Percentiles rank a stretch among this genome's conserved stretches.
phyloP scores from a whole-genome alignment of 2,113 vertebrate genomes.

The Pterocles burchelli region DNA sequence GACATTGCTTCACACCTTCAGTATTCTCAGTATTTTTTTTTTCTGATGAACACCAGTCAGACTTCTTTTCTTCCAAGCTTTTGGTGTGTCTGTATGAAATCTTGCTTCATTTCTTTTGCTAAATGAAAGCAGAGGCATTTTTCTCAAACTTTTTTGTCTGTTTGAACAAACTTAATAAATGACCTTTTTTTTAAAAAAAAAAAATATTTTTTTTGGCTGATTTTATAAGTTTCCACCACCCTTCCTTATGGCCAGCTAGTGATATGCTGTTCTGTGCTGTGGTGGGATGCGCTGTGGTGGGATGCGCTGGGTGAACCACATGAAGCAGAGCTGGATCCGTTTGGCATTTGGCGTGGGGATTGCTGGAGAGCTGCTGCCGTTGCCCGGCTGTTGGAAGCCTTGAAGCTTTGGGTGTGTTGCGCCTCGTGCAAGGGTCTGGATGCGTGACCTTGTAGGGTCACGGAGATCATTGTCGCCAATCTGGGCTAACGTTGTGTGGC shows the following conservation, averaged over 20 bases:
- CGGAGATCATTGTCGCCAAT: accelerated
- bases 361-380: neutral
- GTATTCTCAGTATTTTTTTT: neutral
- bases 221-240: neutral
- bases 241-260: neutral
- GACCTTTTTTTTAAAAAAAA: neutral
- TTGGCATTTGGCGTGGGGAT: neutral
- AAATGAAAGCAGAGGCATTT: neutral
- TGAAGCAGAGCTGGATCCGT: accelerated
- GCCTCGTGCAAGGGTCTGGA: neutral
- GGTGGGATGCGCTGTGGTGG: neutral
- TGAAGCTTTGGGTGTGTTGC: neutral
- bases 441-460: neutral
- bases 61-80: neutral
- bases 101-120: neutral
- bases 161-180: neutral
- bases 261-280: neutral
- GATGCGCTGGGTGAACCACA: neutral
- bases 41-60: neutral
- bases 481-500: accelerated
- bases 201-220: neutral
- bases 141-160: neutral
- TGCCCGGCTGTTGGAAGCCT: neutral
- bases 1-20: neutral
- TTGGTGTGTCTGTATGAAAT: neutral